Base-by-base conservation (phyloP, 2,888 invertebrate species). In the Perithous albicinctus region DNA sequence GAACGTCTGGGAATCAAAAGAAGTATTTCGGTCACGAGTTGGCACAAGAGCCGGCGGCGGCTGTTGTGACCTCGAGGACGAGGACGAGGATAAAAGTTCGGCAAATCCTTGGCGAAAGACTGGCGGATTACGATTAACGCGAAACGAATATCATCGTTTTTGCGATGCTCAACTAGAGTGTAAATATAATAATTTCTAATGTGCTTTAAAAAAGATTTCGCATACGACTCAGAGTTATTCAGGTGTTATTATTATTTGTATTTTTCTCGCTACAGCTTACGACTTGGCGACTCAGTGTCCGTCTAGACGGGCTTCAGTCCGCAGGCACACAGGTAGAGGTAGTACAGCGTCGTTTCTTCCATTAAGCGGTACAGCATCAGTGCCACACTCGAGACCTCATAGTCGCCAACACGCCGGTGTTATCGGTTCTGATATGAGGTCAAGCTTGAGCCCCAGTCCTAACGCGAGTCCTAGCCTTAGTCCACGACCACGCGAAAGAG, bases 271-370 rank as follows among this genome's bases (percentile, higher is more conserved):
- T 90, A 8, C 93, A 95, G 97, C 96, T 59, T 97, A 97, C 91
- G 97, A 97, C 93, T 93, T 97, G 92, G 97, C 97, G 82, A 96
- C 97, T 59, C 96, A 97, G 90, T 96, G 96, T 90, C 96, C 96
- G 76, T 95, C 96, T 56, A 94, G 96, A 76, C 94, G 96, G 73
- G 95, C 95, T 59, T 95, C 95, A 29, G 94, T 94, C 93, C 94
- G 95, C 72, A 95, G 95, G 77, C 97, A 96, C 93, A 96, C 94
- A 81, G 94, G 95, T 18, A 95, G 95, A 86, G 95, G 95, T 80
- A 94, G 93, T 93, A 95, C 93, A 91, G 93, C 93, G 61, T 76
- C 84, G 32, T 83, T 84, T 82, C 73, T 83, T 74, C 94, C 88
- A 91, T 93, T 93, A 73, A 94, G 94, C 72, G 95, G 94, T 81